Percentiles rank a stretch among this genome's conserved stretches.
Conservation (phyloP, 1,140 invertebrate genomes). For the Euura lappo region DNA sequence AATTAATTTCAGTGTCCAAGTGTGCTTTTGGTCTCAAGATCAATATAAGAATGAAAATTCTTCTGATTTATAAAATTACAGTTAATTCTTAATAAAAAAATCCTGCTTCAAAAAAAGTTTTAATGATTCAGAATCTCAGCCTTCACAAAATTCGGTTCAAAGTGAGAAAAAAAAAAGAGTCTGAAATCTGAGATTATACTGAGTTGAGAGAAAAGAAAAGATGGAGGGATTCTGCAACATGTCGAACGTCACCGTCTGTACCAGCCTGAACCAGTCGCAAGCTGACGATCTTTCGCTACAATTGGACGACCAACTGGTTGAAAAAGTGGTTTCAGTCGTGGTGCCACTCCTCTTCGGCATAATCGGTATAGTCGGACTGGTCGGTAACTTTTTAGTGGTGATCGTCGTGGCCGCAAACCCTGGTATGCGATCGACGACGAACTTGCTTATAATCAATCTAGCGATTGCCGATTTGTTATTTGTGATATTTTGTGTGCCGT, state of each 20-base stretch:
- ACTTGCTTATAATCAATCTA: conserved; percentile 88
- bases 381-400: conserved; percentile 90
- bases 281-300: conserved; percentile 39
- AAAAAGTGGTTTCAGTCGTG: conserved; percentile 71
- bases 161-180: too few relatives aligned
- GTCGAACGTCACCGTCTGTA: background rate
- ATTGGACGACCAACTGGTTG: conserved; percentile 55
- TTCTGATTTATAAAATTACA: too few relatives aligned
- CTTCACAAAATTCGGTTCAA: too few relatives aligned
- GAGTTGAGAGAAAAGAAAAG: background rate
- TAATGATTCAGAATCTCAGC: too few relatives aligned
- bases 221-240: conserved; percentile 5
- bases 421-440: conserved; percentile 92
- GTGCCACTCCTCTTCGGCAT: conserved; percentile 89
- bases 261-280: conserved; percentile 11
- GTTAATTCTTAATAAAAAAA: too few relatives aligned
- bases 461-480: conserved; percentile 92
- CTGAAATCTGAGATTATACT: too few relatives aligned
- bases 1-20: too few relatives aligned
- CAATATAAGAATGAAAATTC: too few relatives aligned
- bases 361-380: conserved; percentile 84
- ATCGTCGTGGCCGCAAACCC: conserved; percentile 84
- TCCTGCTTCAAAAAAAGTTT: too few relatives aligned
- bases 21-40: too few relatives aligned
- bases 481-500: conserved; percentile 95